Evolutionary conservation across 92 coral and sea anemone species (phyloP).

Genomic region (Porites lobata): DNA sequence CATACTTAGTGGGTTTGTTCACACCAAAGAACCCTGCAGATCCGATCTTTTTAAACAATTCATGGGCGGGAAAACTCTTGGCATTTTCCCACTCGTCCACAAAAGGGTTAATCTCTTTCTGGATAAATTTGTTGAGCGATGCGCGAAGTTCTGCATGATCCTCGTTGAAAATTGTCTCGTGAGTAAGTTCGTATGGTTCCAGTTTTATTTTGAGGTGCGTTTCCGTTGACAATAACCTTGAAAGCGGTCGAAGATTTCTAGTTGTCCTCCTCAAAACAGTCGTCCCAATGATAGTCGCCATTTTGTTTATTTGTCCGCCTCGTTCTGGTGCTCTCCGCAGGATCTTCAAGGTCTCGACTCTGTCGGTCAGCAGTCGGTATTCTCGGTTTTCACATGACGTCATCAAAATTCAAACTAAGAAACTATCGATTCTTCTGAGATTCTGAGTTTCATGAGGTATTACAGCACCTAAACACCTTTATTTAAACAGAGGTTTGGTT

Average conservation of each 20-base stretch:
- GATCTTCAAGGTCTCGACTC: not conserved
- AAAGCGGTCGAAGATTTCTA: slow-evolving; percentile 55
- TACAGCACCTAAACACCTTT: too few relatives aligned
- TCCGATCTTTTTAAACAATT: slow-evolving; percentile 94
- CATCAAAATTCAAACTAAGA: too few relatives aligned
- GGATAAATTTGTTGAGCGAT: slow-evolving; percentile 88
- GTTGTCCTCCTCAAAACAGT: not conserved
- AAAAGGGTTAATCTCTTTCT: slow-evolving; percentile 96
- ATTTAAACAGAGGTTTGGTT: too few relatives aligned
- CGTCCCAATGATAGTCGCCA: slow-evolving; percentile 62
- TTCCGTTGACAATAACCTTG: slow-evolving; percentile 64
- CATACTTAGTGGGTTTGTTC: slow-evolving; percentile 92
- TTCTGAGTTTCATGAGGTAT: too few relatives aligned
- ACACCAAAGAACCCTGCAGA: slow-evolving; percentile 96
- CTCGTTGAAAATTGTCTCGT: slow-evolving; percentile 86
- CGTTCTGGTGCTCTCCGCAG: slow-evolving; percentile 1
- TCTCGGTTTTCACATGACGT: too few relatives aligned
- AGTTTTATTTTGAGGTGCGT: slow-evolving; percentile 52
- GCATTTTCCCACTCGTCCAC: slow-evolving; percentile 98
- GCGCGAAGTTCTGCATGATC: slow-evolving; percentile 93
- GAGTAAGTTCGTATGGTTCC: slow-evolving; percentile 81
- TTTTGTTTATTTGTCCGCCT: slow-evolving; percentile 39
- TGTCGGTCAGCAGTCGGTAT: not conserved
- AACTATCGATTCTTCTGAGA: too few relatives aligned
- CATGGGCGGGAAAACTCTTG: slow-evolving; percentile 94